Evolutionary conservation across 2,888 invertebrate genomes (phyloP).

Genomic region (Allophyes oxyacanthae): DNA sequence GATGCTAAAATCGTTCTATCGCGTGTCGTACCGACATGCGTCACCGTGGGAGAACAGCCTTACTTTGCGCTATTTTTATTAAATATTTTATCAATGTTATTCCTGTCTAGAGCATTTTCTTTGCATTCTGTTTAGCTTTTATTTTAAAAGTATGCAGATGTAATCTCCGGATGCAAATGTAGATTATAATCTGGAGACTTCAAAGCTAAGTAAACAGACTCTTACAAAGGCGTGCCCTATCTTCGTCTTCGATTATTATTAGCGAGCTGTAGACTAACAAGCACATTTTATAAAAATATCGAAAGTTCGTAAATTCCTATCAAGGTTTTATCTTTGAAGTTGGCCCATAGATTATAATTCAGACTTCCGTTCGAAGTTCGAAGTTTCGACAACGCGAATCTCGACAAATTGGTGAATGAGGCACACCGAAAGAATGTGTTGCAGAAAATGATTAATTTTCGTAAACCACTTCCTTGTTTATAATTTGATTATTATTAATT

Average conservation of each 20-base stretch:
- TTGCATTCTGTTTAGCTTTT: constrained; percentile 8
- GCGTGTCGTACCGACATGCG: too few relatives aligned
- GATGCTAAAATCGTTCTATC: too few relatives aligned
- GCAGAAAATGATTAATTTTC: background rate
- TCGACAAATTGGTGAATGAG: background rate
- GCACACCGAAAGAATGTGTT: constrained; percentile 31
- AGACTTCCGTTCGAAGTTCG: too few relatives aligned
- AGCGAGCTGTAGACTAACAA: constrained; percentile 4
- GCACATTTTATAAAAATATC: constrained; percentile 10
- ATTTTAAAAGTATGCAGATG: constrained; percentile 3
- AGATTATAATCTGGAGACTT: constrained; percentile 14
- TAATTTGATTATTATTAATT: constrained; percentile 32
- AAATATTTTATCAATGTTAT: background rate
- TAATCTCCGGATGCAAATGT: constrained; percentile 8
- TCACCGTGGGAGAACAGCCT: too few relatives aligned
- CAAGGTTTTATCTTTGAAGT: background rate
- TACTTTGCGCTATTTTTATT: too few relatives aligned
- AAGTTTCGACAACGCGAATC: too few relatives aligned
- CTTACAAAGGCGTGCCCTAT: constrained; percentile 32
- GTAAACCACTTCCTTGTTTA: constrained; percentile 8
- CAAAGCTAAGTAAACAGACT: constrained; percentile 40
- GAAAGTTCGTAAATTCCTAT: constrained; percentile 11
- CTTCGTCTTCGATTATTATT: constrained; percentile 15
- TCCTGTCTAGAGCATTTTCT: background rate
- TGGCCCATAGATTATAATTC: background rate